Evolutionary conservation across 2,797 vertebrate genomes (phyloP), one percentile per base, ranked within the genome.

Genomic region (Stomatorhinus walkeri): DNA sequence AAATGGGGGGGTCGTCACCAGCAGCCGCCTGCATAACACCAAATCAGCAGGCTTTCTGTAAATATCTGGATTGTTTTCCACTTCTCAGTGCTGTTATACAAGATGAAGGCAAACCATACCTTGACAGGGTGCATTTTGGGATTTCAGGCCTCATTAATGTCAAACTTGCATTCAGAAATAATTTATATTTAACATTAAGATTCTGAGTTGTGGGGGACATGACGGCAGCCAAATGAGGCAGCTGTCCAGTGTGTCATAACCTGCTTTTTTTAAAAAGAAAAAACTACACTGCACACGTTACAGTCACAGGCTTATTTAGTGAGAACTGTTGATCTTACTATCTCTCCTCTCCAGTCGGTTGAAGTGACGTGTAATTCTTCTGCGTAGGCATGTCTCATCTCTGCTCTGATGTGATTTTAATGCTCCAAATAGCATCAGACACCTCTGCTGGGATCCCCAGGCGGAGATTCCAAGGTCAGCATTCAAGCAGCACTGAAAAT

Each of bases 391-490:
- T 59, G 7, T 88, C 48, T 51, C 24, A 79, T 84, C 76, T 84
- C 88, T 89, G 86, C 54, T 85, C 68, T 24, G 36, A 89, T 85
- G 19, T 92, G 56, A 88, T 89, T 90, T 92, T 90, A 91, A 90
- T 88, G 87, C 92, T 88, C 89, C 54, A 91, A 91, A 92, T 90
- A 90, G 88, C 85, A 64, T 40, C 52, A 68, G 84, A 72, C 36
- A 85, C 52, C 87, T 79, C 84, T 81, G 81, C 79, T 49, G 54
- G 10, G 12, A 85, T 89, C 79, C 88, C 56, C 56, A 84, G 79
- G 76, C 56, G 1, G 43, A 68, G 81, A n/a, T 85, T n/a, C 81
- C 40, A 36, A 88, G 79, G 88, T 64, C 88, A 88, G 54, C 61
- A 54, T 85, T 22, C 43, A 22, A 68, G 43, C 54, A 49, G 87